Evolutionary conservation across 2,797 vertebrate species (phyloP).

Genomic region (Distichodus sexfasciatus): DNA sequence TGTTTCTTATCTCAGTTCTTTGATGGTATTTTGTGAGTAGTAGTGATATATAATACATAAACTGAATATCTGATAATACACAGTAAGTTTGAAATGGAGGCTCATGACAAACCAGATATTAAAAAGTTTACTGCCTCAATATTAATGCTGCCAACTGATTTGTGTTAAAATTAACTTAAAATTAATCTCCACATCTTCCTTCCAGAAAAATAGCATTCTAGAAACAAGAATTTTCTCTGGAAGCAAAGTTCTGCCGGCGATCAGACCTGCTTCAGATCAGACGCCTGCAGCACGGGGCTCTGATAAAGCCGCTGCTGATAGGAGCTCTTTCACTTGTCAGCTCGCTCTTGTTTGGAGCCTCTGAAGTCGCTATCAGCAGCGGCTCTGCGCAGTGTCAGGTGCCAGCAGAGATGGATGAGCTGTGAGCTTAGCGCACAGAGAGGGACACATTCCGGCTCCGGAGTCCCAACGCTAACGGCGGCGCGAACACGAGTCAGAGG

Average conservation of each 20-base stretch:
- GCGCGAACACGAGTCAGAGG: neutral
- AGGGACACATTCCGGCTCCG: conserved; percentile 26
- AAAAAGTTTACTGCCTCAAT: neutral
- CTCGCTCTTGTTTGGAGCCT: conserved; percentile 56
- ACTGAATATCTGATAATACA: too few species aligned
- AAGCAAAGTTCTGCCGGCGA: conserved; percentile 25
- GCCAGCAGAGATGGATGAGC: conserved; percentile 51
- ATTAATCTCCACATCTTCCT: neutral
- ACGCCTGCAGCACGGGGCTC: conserved; percentile 48
- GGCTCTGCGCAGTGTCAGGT: conserved; percentile 66
- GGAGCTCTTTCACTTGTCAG: conserved; percentile 67
- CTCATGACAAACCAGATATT: too few species aligned
- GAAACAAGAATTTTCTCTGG: neutral
- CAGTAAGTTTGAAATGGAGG: too few species aligned
- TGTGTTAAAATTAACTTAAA: neutral
- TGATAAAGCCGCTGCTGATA: conserved; percentile 68
- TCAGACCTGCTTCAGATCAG: conserved; percentile 59
- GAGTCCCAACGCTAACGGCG: neutral
- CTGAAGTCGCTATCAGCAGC: conserved; percentile 63
- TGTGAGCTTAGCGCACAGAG: conserved; percentile 21
- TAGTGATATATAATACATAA: too few species aligned
- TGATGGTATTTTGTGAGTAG: too few species aligned
- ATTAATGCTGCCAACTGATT: neutral
- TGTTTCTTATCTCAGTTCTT: too few species aligned
- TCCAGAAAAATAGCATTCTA: conserved; percentile 7